Evolutionary conservation across 1,140 invertebrate genomes (phyloP).

Genomic region (Arctopsyche grandis): DNA sequence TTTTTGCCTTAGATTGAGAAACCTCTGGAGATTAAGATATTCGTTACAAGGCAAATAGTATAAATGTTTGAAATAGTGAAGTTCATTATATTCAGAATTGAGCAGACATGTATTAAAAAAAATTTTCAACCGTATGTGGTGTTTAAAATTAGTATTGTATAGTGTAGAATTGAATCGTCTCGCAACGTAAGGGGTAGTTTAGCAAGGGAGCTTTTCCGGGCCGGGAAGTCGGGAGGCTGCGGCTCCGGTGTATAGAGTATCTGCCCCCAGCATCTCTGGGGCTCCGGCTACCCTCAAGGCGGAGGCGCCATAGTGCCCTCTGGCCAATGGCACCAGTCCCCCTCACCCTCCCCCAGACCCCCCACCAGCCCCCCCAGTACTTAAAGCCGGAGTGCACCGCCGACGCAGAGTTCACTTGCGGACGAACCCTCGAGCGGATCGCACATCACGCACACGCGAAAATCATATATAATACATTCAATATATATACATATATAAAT

Average conservation of each 20-base stretch:
- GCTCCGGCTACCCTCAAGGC: constrained; percentile 37
- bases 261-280: constrained; percentile 14
- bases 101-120: no score
- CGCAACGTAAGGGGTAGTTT: no score
- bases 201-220: background rate
- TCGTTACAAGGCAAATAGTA: no score
- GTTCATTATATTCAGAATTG: no score
- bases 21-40: no score
- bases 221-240: background rate
- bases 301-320: constrained; percentile 42
- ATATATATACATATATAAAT: constrained; percentile 23
- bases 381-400: constrained; percentile 52
- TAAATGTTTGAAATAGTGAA: no score
- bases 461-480: background rate
- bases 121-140: no score
- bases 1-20: no score
- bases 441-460: constrained; percentile 27
- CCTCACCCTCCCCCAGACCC: background rate
- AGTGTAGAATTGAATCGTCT: no score
- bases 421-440: constrained; percentile 51
- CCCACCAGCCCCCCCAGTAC: constrained; percentile 48
- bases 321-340: constrained; percentile 29
- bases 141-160: no score
- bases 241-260: background rate
- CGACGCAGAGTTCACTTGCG: constrained; percentile 53